These are phyloP conservation scores for Volucella bombylans DNA, from an alignment of 2,888 invertebrate species.

Conservation along the genomic window DNA sequence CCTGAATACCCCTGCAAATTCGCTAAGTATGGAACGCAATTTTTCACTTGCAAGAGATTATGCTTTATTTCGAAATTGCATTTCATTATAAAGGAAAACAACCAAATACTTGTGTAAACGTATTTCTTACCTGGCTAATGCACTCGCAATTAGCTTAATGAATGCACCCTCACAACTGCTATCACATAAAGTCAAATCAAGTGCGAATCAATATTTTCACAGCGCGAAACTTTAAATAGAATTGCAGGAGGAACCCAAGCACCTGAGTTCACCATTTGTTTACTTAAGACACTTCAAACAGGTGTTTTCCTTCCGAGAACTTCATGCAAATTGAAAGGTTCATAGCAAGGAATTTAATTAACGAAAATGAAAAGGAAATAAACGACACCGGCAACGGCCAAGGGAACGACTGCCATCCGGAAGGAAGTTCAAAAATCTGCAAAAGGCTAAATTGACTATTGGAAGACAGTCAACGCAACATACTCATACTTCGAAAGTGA, in stretches of 20 bases:
- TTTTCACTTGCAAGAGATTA: too few relatives aligned
- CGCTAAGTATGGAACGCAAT: too few relatives aligned
- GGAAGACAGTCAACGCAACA: background rate
- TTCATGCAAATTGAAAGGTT: background rate
- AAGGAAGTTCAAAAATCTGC: background rate
- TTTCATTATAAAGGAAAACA: too few relatives aligned
- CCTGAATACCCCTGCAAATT: too few relatives aligned
- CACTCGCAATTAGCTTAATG: too few relatives aligned
- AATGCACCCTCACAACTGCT: background rate
- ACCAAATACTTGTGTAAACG: too few relatives aligned
- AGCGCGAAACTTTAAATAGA: background rate
- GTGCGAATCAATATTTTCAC: background rate
- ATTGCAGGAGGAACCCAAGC: background rate
- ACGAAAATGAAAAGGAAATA: background rate
- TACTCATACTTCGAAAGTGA: constrained; percentile 3
- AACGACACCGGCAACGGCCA: background rate
- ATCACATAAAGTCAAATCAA: background rate
- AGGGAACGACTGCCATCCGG: too few relatives aligned
- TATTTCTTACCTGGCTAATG: too few relatives aligned
- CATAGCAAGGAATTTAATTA: constrained; percentile 37
- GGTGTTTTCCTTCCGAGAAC: background rate
- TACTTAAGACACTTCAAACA: background rate
- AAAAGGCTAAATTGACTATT: background rate
- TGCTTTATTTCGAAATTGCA: too few relatives aligned
- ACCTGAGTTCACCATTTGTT: background rate